Conservation (phyloP, 2,888 invertebrate species). For the Drosophila neonasuta region DNA sequence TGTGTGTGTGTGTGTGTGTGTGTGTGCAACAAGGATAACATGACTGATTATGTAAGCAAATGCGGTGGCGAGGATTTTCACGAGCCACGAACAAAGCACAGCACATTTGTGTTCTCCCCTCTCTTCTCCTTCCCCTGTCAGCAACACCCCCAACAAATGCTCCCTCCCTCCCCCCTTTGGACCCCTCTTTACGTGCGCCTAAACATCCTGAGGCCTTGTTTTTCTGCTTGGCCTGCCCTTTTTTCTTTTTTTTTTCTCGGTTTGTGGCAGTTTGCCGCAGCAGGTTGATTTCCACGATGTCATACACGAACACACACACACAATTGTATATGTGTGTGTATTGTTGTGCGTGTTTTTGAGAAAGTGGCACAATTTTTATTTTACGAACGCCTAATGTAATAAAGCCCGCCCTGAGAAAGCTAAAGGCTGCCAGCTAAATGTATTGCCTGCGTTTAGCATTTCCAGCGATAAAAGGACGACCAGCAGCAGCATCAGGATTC, state of each 20-base stretch:
- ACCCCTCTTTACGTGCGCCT: slow-evolving; percentile 4
- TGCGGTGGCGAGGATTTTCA: slow-evolving; percentile 36
- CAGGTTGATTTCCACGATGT: slow-evolving; percentile 69
- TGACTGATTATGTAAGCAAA: slow-evolving; percentile 79
- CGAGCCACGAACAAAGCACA: slow-evolving; percentile 41
- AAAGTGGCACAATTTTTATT: slow-evolving; percentile 77
- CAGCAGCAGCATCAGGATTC: slow-evolving; percentile 46
- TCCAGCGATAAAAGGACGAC: slow-evolving; percentile 67
- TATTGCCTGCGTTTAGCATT: slow-evolving; percentile 77
- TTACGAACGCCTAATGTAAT: slow-evolving; percentile 77
- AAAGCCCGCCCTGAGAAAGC: slow-evolving; percentile 69
- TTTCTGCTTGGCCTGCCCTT: slow-evolving; percentile 63
- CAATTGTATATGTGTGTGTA: slow-evolving; percentile 41
- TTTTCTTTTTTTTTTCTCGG: slow-evolving; percentile 18
- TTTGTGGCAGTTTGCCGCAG: slow-evolving; percentile 67
- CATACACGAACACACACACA: slow-evolving; percentile 28
- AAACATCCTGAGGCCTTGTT: slow-evolving; percentile 31
- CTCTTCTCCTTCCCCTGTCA: not conserved
- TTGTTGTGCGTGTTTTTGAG: slow-evolving; percentile 68
- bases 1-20: slow-evolving; percentile 35
- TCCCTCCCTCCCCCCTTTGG: not conserved
- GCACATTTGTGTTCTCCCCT: slow-evolving; percentile 29
- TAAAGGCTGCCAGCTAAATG: slow-evolving; percentile 54
- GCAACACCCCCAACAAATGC: not conserved
- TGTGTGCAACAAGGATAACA: slow-evolving; percentile 72